Evolutionary conservation across 1,140 invertebrate genomes (phyloP).

Genomic region (Lordiphosa clarofinis): DNA sequence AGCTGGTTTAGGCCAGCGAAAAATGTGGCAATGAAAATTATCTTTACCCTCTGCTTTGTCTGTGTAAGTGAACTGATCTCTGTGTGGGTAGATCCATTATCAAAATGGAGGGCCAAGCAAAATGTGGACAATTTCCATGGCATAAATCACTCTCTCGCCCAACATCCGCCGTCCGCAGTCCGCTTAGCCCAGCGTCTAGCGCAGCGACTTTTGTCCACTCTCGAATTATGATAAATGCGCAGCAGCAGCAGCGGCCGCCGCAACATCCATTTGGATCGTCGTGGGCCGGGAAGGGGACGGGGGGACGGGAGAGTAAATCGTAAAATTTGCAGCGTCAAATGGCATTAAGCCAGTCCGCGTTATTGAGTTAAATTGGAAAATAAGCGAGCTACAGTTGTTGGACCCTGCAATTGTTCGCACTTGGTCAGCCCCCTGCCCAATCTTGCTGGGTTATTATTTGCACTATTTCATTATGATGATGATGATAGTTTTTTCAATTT

Average conservation of each 20-base stretch:
- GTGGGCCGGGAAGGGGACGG: not conserved
- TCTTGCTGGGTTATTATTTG: slow-evolving; percentile 37
- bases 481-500: slow-evolving; percentile 42
- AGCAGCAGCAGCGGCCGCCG: not conserved
- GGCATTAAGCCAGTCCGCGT: slow-evolving; percentile 69
- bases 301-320: slow-evolving; percentile 47
- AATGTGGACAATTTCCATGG: slow-evolving; percentile 26
- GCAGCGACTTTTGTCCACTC: slow-evolving; percentile 7
- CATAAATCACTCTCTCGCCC: slow-evolving; percentile 45
- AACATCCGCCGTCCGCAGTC: slow-evolving; percentile 32
- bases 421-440: slow-evolving; percentile 27
- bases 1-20: slow-evolving; percentile 8
- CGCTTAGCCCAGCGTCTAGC: slow-evolving; percentile 12
- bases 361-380: slow-evolving; percentile 78
- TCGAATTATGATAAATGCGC: slow-evolving; percentile 54
- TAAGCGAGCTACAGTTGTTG: slow-evolving; percentile 67
- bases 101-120: slow-evolving; percentile 4
- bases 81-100: slow-evolving; percentile 1
- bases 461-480: slow-evolving; percentile 52
- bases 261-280: too few species aligned
- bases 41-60: not conserved
- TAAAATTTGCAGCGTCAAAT: slow-evolving; percentile 74
- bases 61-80: not conserved
- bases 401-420: slow-evolving; percentile 65
- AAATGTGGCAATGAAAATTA: slow-evolving; percentile 15